Percentiles rank a stretch among this genome's conserved stretches.
Conservation (phyloP, 2,113 vertebrate genomes). For the Hystrix cristata region DNA sequence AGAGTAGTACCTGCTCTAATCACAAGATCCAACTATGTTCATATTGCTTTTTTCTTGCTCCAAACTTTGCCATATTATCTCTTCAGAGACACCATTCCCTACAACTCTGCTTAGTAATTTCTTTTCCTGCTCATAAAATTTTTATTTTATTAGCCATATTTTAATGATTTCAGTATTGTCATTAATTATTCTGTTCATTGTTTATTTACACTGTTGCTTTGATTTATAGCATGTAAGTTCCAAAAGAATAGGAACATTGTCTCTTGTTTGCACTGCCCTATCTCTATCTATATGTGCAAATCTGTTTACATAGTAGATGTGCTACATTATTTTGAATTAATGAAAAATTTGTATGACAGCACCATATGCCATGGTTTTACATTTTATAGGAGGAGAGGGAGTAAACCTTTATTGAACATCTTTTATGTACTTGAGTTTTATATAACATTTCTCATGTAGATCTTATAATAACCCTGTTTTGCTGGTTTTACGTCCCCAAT, state of each 20-base stretch:
- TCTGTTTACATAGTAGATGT: not conserved
- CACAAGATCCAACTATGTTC: not conserved
- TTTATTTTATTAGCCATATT: not conserved
- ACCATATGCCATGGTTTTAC: not conserved
- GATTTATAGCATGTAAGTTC: not conserved
- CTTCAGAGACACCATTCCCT: not conserved
- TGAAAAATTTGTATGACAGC: not conserved
- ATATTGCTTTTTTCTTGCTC: not conserved
- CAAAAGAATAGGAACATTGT: not conserved
- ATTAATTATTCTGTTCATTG: constrained; percentile 29
- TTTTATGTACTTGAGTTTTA: not conserved
- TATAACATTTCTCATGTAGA: not conserved
- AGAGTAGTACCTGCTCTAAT: not conserved
- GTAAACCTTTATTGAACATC: not conserved
- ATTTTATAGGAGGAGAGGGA: not conserved
- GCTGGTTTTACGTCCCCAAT: not conserved
- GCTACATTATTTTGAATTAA: not conserved
- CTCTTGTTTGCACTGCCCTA: not conserved
- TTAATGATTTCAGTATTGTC: not conserved
- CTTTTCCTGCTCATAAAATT: not conserved
- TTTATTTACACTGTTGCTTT: constrained; percentile 11
- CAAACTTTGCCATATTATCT: not conserved
- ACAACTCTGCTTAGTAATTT: not conserved
- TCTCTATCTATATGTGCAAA: not conserved
- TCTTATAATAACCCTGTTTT: not conserved